Conservation (phyloP, 2,797 vertebrate species). For the Crenuchus spilurus region DNA sequence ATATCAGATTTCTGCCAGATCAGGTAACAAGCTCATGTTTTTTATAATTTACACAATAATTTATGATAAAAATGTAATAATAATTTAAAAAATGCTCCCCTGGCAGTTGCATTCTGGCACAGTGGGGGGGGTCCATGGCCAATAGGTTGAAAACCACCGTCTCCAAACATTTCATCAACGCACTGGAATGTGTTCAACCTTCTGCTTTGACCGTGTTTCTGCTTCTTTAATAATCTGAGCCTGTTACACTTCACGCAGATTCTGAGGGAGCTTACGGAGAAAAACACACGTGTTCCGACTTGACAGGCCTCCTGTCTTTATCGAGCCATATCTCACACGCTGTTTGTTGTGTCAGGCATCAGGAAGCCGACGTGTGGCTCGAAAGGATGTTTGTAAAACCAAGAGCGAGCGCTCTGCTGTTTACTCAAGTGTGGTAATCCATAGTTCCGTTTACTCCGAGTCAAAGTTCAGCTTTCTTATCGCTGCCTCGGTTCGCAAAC, state of each 20-base stretch:
- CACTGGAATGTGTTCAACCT: neutral
- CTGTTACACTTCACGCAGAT: neutral
- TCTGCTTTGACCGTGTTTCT: neutral
- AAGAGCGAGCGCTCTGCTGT: conserved; percentile 46
- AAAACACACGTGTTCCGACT: neutral
- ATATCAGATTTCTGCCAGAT: no score
- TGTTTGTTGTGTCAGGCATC: conserved; percentile 45
- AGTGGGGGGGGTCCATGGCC: no score
- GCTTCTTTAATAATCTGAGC: neutral
- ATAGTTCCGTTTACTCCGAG: conserved; percentile 53
- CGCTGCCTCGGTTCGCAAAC: conserved; percentile 25
- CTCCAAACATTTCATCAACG: neutral
- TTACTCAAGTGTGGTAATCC: conserved; percentile 55
- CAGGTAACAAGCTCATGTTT: no score
- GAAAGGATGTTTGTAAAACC: conserved; percentile 58
- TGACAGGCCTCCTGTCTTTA: conserved; percentile 28
- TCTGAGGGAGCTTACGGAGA: neutral
- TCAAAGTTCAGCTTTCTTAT: conserved; percentile 57
- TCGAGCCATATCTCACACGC: conserved; percentile 21
- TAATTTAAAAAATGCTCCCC: no score
- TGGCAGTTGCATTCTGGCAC: no score
- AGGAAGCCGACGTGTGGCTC: conserved; percentile 46
- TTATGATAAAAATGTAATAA: no score
- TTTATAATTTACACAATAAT: no score
- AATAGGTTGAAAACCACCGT: no score